phyloP scores from a whole-genome alignment of 2,113 vertebrate genomes.

The Melanerpes aurifrons region DNA sequence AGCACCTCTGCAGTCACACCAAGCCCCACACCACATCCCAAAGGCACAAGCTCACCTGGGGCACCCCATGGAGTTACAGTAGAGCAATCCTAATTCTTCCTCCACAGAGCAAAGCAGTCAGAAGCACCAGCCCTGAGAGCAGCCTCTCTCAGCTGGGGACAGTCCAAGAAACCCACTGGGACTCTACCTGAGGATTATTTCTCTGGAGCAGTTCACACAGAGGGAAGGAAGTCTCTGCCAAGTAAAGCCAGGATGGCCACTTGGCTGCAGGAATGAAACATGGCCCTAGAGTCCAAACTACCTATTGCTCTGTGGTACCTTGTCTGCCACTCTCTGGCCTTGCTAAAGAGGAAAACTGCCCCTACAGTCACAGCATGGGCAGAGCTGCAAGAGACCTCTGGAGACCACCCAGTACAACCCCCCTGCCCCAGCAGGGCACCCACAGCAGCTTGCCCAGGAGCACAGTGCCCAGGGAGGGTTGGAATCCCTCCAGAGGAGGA shows the following conservation, averaged over 20 bases:
- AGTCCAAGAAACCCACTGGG: neutral
- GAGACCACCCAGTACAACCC: too few species aligned
- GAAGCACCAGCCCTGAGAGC: neutral
- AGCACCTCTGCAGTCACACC: neutral
- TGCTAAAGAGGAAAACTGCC: neutral
- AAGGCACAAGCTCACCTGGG: neutral
- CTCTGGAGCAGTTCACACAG: neutral
- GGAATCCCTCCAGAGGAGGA: too few species aligned
- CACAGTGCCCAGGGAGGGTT: too few species aligned
- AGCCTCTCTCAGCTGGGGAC: neutral
- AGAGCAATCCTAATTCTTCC: neutral
- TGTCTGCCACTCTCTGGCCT: neutral
- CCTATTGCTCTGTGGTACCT: neutral
- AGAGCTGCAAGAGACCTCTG: too few species aligned
- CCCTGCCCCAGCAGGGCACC: too few species aligned
- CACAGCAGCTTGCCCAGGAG: too few species aligned
- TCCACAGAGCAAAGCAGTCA: neutral
- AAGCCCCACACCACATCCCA: neutral
- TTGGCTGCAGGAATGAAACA: neutral
- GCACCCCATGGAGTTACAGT: fast-evolving
- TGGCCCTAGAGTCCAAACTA: neutral
- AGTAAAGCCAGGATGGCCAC: neutral
- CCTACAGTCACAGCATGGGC: too few species aligned
- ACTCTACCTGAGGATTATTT: neutral
- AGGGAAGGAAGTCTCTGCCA: neutral